phyloP scores from a whole-genome alignment of 2,888 invertebrate species.

The Autographa gamma region DNA sequence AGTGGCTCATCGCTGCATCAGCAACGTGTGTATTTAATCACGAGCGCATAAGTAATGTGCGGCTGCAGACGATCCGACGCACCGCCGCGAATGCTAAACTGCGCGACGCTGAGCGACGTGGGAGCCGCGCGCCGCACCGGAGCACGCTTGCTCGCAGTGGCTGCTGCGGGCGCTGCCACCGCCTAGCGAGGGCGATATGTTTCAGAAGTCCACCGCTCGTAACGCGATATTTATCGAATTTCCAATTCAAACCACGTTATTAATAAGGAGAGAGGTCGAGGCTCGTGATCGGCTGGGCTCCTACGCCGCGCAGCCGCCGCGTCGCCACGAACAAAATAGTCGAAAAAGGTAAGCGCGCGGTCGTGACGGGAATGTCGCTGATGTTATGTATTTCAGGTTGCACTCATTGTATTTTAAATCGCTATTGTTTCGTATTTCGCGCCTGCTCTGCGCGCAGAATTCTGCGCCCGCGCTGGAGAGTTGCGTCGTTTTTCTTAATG shows the following conservation, averaged over 20 bases:
- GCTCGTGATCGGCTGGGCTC: slow-evolving; percentile 74
- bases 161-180: slow-evolving; percentile 52
- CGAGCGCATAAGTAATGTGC: slow-evolving; percentile 77
- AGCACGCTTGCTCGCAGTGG: not conserved
- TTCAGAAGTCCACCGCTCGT: slow-evolving; percentile 42
- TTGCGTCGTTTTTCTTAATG: slow-evolving; percentile 56
- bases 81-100: slow-evolving; percentile 67
- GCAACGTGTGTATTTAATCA: slow-evolving; percentile 73
- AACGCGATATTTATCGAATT: slow-evolving; percentile 65
- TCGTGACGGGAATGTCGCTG: slow-evolving; percentile 87
- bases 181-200: slow-evolving; percentile 24
- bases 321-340: slow-evolving; percentile 79
- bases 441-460: slow-evolving; percentile 78
- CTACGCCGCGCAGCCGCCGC: slow-evolving; percentile 57
- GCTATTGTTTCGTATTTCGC: slow-evolving; percentile 87
- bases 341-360: slow-evolving; percentile 83
- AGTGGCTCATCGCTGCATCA: slow-evolving; percentile 74
- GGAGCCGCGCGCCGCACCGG: slow-evolving; percentile 20
- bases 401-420: slow-evolving; percentile 87
- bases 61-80: slow-evolving; percentile 54
- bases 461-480: slow-evolving; percentile 53
- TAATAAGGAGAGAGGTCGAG: slow-evolving; percentile 79
- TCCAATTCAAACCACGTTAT: slow-evolving; percentile 84
- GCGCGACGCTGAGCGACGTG: slow-evolving; percentile 32
- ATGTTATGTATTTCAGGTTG: slow-evolving; percentile 81